A percentile compares a stretch with the other conserved stretches of the same genome.
Conservation (phyloP, 2,113 vertebrate genomes). For the Leucoraja erinaceus region DNA sequence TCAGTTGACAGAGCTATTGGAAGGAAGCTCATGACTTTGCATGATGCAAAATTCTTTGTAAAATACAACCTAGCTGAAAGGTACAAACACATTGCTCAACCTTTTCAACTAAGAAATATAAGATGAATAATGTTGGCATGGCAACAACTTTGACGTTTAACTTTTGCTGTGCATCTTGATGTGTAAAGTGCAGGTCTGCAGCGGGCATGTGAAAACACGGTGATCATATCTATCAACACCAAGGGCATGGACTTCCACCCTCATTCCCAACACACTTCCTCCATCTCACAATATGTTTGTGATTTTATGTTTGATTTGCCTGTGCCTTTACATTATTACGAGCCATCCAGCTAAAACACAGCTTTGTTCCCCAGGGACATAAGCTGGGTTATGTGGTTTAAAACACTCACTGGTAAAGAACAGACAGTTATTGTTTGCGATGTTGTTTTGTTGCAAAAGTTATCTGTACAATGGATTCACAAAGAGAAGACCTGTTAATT, state of each 20-base stretch:
- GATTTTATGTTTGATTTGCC: constrained; percentile 24
- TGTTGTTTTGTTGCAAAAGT: neutral
- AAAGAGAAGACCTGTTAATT: neutral
- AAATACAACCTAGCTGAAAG: neutral
- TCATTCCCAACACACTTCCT: neutral
- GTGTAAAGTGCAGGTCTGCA: neutral
- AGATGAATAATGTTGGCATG: neutral
- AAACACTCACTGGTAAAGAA: neutral
- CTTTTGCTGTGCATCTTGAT: neutral
- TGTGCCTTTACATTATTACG: neutral
- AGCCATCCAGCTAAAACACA: neutral
- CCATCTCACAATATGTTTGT: neutral
- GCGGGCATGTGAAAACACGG: neutral
- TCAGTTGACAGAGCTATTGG: neutral
- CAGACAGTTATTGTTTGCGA: neutral
- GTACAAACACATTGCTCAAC: neutral
- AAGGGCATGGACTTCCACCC: neutral
- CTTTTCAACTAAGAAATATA: neutral
- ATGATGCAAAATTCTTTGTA: neutral
- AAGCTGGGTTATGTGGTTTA: neutral
- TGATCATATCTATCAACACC: neutral
- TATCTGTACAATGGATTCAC: neutral
- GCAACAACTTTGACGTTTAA: neutral
- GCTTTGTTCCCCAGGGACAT: neutral
- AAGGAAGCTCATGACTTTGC: neutral